phyloP scores from a whole-genome alignment of 2,797 vertebrate species.

The Dromococcyx pavoninus region DNA sequence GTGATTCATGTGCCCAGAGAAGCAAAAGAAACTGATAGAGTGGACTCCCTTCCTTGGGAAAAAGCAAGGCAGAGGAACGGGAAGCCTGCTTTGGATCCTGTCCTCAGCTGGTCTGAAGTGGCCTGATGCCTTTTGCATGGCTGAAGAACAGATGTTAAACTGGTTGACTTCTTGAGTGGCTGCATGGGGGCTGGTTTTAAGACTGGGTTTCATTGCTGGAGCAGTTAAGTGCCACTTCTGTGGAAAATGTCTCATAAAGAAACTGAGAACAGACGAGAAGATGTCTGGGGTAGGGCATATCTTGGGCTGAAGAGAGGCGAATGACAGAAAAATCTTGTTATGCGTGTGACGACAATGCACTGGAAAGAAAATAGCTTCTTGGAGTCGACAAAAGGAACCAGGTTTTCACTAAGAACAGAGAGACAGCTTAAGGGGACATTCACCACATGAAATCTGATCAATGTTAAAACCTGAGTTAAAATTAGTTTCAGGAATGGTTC shows the following conservation, averaged over 20 bases:
- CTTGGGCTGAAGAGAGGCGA: not conserved
- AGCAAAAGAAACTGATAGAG: not conserved
- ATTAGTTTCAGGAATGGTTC: constrained; percentile 58
- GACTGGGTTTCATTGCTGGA: not conserved
- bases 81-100: not conserved
- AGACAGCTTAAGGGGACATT: constrained; percentile 49
- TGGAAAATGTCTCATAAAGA: constrained; percentile 2
- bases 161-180: not conserved
- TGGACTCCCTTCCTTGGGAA: not conserved
- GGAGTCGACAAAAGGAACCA: constrained; percentile 17
- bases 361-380: constrained; percentile 40
- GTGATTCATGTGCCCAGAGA: fast-evolving
- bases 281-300: constrained; percentile 28
- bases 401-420: constrained; percentile 53
- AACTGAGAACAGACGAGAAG: not conserved
- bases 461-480: constrained; percentile 56
- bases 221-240: not conserved
- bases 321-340: constrained; percentile 13
- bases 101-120: not conserved
- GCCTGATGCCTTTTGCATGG: not conserved
- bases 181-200: not conserved
- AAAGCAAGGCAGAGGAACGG: not conserved
- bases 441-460: constrained; percentile 62
- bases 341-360: not conserved
- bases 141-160: constrained; percentile 9